Conservation (phyloP, 2,113 vertebrate genomes). For the Crypturellus undulatus region DNA sequence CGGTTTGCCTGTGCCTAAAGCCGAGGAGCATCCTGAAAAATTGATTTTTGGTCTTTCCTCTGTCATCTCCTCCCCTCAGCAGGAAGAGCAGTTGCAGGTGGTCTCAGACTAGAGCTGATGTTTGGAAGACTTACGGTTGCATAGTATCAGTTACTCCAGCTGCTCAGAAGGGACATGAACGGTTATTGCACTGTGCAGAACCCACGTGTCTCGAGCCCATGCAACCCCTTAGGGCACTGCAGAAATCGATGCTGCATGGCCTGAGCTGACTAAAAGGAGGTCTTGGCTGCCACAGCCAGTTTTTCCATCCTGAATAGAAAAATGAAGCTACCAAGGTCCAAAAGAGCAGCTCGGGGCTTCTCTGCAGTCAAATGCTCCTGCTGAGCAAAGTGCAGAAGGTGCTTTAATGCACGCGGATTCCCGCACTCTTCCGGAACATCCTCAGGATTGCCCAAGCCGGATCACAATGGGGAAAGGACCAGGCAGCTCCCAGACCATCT, state of each 20-base stretch:
- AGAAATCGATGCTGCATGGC: background rate
- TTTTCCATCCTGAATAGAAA: background rate
- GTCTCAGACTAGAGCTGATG: background rate
- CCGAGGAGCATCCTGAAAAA: background rate
- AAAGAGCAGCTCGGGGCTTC: background rate
- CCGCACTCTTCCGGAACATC: too few relatives aligned
- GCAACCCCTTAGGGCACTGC: background rate
- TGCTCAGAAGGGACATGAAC: background rate
- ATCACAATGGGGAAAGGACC: background rate
- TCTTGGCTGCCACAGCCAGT: background rate
- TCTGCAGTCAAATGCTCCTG: background rate
- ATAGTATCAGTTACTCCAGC: background rate
- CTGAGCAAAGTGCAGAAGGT: background rate
- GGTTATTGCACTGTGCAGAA: background rate
- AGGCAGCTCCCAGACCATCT: background rate
- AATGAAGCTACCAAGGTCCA: background rate
- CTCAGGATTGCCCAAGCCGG: background rate
- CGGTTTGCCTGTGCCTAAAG: background rate
- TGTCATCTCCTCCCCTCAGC: background rate
- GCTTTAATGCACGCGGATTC: background rate
- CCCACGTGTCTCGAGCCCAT: fast-evolving
- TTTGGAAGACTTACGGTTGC: background rate
- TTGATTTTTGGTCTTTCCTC: background rate
- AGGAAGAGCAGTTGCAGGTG: background rate
- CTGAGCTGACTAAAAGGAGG: background rate